Evolutionary conservation across 1,140 invertebrate genomes (phyloP), one percentile per base, ranked within the genome.

Genomic region (Hyles euphorbiae): DNA sequence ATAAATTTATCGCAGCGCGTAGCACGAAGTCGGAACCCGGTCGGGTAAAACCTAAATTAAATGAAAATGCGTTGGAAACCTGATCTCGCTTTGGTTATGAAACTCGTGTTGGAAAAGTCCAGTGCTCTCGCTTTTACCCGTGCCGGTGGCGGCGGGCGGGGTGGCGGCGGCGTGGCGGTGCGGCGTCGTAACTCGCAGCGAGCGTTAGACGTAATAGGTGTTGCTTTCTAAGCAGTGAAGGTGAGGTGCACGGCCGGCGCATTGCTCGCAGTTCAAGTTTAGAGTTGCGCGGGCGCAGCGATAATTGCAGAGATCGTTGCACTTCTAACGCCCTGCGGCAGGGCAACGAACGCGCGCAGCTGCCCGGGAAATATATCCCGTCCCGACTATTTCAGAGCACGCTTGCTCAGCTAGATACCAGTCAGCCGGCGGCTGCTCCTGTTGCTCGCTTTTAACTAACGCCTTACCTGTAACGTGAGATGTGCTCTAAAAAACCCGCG

Each of bases 201-300:
- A 78, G 69, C 61, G 72, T 78, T 73, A 75, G 72, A 79, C 76
- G 78, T 79, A 80, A 79, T 81, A 76, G 71, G 67, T 79, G 78
- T 84, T 81, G 82, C 82, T 87, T 88, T 88, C 85, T 86, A 86
- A 81, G 76, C 76, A 81, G 83, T 76, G 83, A 85, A 87, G 82
- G 83, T 88, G 78, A 81, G 81, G 81, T 82, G 75, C 69, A 82
- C 70, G 74, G 65, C 65, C 63, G 63, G 60, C 61, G 75, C 70
- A 77, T 70, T 70, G 76, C 77, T 75, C 68, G 74, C 77, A 83
- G 84, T 85, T 87, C 80, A 86, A 84, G 84, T 86, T 87, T 84
- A 85, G 68, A 72, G 74, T 70, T 61, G 70, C 76, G 76, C 74
- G 71, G 66, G 55, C 56, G 63, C 66, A 62, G 61, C 75, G 64